Evolutionary conservation across 2,888 invertebrate species (phyloP), one percentile per base, ranked within the genome.

Genomic region (Blastobasis lacticolella): DNA sequence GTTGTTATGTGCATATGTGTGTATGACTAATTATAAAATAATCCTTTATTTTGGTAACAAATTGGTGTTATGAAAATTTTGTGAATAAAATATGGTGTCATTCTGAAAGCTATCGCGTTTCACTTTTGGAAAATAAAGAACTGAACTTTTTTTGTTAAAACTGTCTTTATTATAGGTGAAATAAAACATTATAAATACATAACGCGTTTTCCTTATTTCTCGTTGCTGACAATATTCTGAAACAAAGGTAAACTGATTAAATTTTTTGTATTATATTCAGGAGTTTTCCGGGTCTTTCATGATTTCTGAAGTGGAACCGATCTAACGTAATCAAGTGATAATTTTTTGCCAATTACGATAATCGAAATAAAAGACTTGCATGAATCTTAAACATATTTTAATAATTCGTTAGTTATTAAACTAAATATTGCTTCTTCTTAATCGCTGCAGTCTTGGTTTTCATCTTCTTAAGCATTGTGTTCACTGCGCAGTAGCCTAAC

Each of bases 41-140:
- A 81, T 78, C 78, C 75, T 80, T 86, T 87, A 87, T 86, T 87
- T 87, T 87, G 85, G 81, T 87, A 86, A 84, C 79, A 81, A 81
- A 82, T 86, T 84, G 84, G 84, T 85, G 86, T 87, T 85, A 86
- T 84, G 78, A 84, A 78, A 80, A 80, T 73, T 77, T 81, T 87
- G 85, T 86, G 82, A 87, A 86, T 86, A 85, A 84, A 85, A 81
- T 81, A 83, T 83, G 83, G 83, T 85, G 84, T 86, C 82, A 87
- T 83, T 81, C 78, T 78, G 73, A 69, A 72, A 58, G 57, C 45
- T 51, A 8, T 5, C 42, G 42, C 7, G 42, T 42, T 42, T 42
- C 10, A 7, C 6, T 42, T 6, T 42, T 42, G 10, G 23, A 23
- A 9, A 10, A 8, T 8, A 5, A 42, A 5, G 9, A 42, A 40